phyloP scores from a whole-genome alignment of 2,113 vertebrate species.

The Chloroceryle aenea region DNA sequence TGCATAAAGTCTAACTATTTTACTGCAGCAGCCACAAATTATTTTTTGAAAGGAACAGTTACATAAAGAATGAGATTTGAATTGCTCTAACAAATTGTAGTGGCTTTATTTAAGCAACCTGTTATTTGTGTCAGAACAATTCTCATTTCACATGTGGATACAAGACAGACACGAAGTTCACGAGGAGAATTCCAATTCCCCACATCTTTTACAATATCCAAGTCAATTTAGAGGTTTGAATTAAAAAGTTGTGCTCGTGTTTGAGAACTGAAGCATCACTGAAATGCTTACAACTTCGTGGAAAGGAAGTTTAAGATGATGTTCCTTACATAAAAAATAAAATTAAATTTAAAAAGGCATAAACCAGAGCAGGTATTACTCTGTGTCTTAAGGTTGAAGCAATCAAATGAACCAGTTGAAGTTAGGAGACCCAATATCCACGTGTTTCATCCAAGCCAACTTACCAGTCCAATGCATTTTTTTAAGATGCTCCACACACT shows the following conservation, averaged over 20 bases:
- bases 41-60: constrained; percentile 7
- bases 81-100: neutral
- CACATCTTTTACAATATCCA: neutral
- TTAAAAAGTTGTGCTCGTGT: neutral
- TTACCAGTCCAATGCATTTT: constrained; percentile 97
- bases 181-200: neutral
- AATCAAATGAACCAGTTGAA: neutral
- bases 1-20: constrained; percentile 4
- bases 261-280: neutral
- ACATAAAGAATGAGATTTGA: neutral
- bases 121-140: neutral
- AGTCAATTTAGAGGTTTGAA: neutral
- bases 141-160: neutral
- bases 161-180: neutral
- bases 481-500: constrained; percentile 96
- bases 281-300: neutral
- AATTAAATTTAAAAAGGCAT: neutral
- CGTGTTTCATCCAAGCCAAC: neutral
- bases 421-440: neutral
- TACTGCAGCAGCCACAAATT: constrained; percentile 23
- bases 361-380: neutral
- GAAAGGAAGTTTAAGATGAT: neutral
- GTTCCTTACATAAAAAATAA: neutral
- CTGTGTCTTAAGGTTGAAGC: neutral
- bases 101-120: neutral